phyloP scores from a whole-genome alignment of 2,797 vertebrate species.

The Chelon labrosus region DNA sequence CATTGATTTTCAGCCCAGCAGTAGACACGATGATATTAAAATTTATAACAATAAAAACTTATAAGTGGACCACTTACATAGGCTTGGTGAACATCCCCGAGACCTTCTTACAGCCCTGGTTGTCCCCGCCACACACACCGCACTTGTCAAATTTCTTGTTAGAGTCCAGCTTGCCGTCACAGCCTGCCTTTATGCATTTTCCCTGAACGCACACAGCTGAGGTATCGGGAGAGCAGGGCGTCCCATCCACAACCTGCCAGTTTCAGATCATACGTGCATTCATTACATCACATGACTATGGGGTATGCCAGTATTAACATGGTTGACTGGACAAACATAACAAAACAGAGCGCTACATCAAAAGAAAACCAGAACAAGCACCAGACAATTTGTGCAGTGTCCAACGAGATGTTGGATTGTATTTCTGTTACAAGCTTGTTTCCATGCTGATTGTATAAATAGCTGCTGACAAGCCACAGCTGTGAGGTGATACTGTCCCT shows the following conservation, averaged over 20 bases:
- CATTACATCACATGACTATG: not conserved
- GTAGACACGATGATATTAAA: not conserved
- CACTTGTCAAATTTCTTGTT: conserved; percentile 97
- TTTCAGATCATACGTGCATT: not conserved
- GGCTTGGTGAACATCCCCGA: conserved; percentile 97
- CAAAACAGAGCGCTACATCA: conserved; percentile 10
- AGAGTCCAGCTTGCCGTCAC: conserved; percentile 93
- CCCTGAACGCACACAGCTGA: conserved; percentile 95
- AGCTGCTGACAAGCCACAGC: conserved; percentile 61
- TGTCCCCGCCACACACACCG: conserved; percentile 94
- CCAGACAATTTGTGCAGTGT: conserved; percentile 5
- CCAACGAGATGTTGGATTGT: conserved; percentile 22
- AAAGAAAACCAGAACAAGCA: conserved; percentile 1
- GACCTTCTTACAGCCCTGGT: conserved; percentile 95
- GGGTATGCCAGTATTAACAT: not conserved
- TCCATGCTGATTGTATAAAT: conserved; percentile 61
- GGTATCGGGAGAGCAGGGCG: conserved; percentile 93
- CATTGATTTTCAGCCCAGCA: not conserved
- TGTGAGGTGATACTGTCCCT: conserved; percentile 59
- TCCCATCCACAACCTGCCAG: conserved; percentile 94
- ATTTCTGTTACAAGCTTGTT: conserved; percentile 40
- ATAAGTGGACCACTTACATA: conserved; percentile 84
- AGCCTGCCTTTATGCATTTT: conserved; percentile 96
- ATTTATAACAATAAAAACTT: not conserved
- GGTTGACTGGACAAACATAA: conserved; percentile 4